Conservation (phyloP, 2,888 invertebrate genomes). For the Lochmaea capreae region DNA sequence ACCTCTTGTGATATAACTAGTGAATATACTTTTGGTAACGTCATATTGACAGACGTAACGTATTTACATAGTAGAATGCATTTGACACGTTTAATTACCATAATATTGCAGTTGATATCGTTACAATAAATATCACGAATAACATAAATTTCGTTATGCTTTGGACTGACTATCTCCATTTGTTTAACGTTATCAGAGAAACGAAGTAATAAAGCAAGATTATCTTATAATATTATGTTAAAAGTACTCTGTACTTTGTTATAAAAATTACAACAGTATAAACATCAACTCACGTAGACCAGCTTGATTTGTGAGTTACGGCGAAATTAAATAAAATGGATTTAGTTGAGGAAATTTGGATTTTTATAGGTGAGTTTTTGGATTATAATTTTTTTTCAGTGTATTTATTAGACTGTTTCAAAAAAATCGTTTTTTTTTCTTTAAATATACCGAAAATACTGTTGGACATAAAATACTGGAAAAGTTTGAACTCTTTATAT, state of each 20-base stretch:
- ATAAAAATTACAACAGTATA: neutral
- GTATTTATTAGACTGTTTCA: too few species aligned
- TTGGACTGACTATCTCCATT: neutral
- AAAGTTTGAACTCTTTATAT: too few species aligned
- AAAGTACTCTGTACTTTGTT: neutral
- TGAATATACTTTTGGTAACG: neutral
- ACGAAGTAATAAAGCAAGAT: neutral
- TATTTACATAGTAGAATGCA: neutral
- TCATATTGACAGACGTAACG: neutral
- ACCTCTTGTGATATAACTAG: too few species aligned
- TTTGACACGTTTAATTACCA: neutral
- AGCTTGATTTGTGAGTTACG: neutral
- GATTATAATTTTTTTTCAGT: neutral
- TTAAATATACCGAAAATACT: too few species aligned
- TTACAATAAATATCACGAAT: neutral
- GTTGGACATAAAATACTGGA: too few species aligned
- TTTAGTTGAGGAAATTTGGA: neutral
- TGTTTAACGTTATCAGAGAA: neutral
- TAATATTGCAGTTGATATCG: neutral
- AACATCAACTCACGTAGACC: neutral
- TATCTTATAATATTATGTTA: neutral
- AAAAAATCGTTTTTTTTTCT: too few species aligned
- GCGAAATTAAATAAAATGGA: neutral
- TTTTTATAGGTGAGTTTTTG: neutral
- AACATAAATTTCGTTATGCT: neutral